phyloP scores from a whole-genome alignment of 2,888 invertebrate genomes.

The Caenorhabditis angaria region DNA sequence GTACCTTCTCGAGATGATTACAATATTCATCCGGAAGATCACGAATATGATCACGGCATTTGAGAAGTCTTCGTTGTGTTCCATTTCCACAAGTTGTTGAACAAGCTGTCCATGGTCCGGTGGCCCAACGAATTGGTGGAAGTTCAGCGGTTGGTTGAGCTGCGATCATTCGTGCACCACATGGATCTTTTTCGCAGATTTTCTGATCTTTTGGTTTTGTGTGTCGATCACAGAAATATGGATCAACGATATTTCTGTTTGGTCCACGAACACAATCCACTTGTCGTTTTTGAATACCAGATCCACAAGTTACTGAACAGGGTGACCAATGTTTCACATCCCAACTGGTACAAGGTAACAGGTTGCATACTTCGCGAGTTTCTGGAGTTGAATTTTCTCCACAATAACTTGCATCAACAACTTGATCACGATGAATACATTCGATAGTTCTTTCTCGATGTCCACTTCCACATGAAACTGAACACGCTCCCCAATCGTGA shows the following conservation, averaged over 20 bases:
- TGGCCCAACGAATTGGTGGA: slow-evolving; percentile 62
- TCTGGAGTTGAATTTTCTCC: slow-evolving; percentile 53
- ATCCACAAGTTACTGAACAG: slow-evolving; percentile 77
- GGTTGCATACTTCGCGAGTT: slow-evolving; percentile 51
- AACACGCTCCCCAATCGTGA: slow-evolving; percentile 73
- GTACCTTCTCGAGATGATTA: slow-evolving; percentile 58
- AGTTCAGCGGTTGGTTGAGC: slow-evolving; percentile 41
- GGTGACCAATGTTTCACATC: slow-evolving; percentile 57
- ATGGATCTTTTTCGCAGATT: slow-evolving; percentile 56
- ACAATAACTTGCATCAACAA: slow-evolving; percentile 69
- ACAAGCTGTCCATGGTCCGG: slow-evolving; percentile 71
- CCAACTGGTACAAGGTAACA: slow-evolving; percentile 66
- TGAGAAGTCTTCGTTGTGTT: slow-evolving; percentile 69
- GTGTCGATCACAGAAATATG: slow-evolving; percentile 45
- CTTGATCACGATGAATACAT: slow-evolving; percentile 67
- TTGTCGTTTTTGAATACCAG: slow-evolving; percentile 77
- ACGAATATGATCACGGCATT: slow-evolving; percentile 61
- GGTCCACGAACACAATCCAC: slow-evolving; percentile 76
- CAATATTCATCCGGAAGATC: slow-evolving; percentile 64
- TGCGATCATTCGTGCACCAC: slow-evolving; percentile 25
- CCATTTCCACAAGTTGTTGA: slow-evolving; percentile 74
- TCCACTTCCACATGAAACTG: slow-evolving; percentile 70
- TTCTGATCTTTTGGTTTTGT: slow-evolving; percentile 47
- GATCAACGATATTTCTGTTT: slow-evolving; percentile 38
- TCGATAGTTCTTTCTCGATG: slow-evolving; percentile 60